Conservation (phyloP, 2,797 vertebrate genomes). For the Takifugu ocellatus region DNA sequence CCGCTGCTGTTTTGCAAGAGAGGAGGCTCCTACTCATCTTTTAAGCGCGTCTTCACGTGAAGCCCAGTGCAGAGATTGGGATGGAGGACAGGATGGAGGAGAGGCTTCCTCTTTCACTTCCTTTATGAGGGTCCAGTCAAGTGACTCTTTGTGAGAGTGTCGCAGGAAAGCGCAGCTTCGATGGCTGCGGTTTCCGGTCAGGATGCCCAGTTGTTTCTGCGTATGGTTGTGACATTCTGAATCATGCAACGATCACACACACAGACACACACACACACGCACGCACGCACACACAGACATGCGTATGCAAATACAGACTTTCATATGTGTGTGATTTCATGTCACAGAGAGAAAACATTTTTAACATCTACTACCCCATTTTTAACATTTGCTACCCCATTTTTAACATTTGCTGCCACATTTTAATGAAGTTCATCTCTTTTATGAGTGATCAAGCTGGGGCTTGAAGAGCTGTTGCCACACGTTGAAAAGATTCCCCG, state of each 20-base stretch:
- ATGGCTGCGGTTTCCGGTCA: slow-evolving; percentile 76
- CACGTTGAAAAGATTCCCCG: slow-evolving; percentile 40
- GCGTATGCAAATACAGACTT: slow-evolving; percentile 23
- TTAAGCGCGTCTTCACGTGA: slow-evolving; percentile 58
- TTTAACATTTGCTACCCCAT: too few relatives aligned
- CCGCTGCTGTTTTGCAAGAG: slow-evolving; percentile 64
- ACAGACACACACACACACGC: slow-evolving; percentile 45
- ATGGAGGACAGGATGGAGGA: slow-evolving; percentile 69
- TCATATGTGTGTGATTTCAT: slow-evolving; percentile 8
- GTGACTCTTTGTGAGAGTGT: slow-evolving; percentile 79
- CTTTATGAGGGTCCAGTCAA: slow-evolving; percentile 78
- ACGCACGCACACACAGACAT: slow-evolving; percentile 34
- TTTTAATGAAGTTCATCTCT: background rate
- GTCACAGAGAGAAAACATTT: too few relatives aligned
- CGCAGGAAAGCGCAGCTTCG: slow-evolving; percentile 70
- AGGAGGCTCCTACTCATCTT: slow-evolving; percentile 31
- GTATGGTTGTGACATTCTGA: slow-evolving; percentile 73
- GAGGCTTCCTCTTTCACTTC: slow-evolving; percentile 83
- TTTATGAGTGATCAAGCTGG: background rate
- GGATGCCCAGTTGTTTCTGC: slow-evolving; percentile 74
- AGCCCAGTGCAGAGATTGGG: slow-evolving; percentile 53
- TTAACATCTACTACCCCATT: too few relatives aligned
- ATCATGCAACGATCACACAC: slow-evolving; percentile 67
- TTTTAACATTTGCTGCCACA: background rate
- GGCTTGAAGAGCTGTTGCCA: slow-evolving; percentile 12